phyloP scores from a whole-genome alignment of 1,140 invertebrate genomes.

The Ceratosolen fusciceps region DNA sequence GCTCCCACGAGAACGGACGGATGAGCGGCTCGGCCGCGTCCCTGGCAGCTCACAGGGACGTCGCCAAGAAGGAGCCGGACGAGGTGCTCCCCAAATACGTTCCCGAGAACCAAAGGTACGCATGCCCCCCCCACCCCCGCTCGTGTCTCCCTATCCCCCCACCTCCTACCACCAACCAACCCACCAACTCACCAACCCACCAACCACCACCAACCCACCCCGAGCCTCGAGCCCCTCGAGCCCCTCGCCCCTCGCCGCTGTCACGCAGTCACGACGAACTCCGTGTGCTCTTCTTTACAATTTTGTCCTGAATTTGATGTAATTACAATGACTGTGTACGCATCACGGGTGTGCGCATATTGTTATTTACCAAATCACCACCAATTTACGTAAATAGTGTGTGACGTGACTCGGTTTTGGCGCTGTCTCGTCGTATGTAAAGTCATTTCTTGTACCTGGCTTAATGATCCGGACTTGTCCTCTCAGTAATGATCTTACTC shows the following conservation, averaged over 20 bases:
- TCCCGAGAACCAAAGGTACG: slow-evolving; percentile 74
- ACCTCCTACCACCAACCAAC: not conserved
- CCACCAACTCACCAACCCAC: too few species aligned
- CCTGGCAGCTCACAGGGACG: not conserved
- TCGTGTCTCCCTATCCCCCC: too few species aligned
- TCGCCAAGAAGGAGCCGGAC: slow-evolving; percentile 55
- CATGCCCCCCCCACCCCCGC: too few species aligned
- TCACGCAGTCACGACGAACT: too few species aligned
- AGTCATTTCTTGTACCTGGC: too few species aligned
- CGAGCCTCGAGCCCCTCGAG: too few species aligned
- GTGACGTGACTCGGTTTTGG: not conserved
- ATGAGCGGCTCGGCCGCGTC: slow-evolving; percentile 58
- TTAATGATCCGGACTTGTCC: too few species aligned
- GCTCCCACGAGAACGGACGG: slow-evolving; percentile 75
- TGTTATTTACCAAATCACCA: slow-evolving; percentile 6
- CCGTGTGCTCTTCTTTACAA: not conserved
- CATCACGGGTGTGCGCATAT: not conserved
- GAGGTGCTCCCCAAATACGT: slow-evolving; percentile 75
- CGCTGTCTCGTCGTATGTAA: too few species aligned
- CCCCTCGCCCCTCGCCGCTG: too few species aligned
- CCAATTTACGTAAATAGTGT: slow-evolving; percentile 2
- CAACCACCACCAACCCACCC: too few species aligned
- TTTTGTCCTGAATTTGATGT: not conserved
- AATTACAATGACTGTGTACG: not conserved
- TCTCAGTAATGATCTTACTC: too few species aligned